Percentiles rank a stretch among this genome's conserved stretches.
phyloP scores from a whole-genome alignment of 2,113 vertebrate genomes.

The Mesocricetus auratus region DNA sequence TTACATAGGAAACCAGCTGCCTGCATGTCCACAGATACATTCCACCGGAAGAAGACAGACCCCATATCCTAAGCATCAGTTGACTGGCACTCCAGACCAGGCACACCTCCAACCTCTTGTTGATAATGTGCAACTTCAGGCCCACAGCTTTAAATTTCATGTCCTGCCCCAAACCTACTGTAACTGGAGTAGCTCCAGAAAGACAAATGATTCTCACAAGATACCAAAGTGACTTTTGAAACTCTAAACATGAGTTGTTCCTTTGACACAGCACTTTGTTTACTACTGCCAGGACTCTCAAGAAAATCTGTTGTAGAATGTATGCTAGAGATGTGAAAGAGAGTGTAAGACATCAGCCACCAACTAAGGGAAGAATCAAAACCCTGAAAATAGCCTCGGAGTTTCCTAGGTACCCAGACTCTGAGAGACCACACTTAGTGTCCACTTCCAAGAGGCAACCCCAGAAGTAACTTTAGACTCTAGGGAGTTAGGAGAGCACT shows the following conservation, averaged over 20 bases:
- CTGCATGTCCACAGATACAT: neutral
- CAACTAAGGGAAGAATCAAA: neutral
- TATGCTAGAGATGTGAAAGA: neutral
- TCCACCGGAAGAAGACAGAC: neutral
- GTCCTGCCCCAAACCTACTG: neutral
- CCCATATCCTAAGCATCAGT: neutral
- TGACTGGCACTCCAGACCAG: neutral
- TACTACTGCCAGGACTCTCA: neutral
- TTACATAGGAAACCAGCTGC: neutral
- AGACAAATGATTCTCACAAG: neutral
- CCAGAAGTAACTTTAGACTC: neutral
- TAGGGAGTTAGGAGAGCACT: neutral
- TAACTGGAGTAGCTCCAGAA: neutral
- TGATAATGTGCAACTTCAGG: neutral
- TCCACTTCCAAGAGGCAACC: neutral
- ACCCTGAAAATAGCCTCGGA: constrained; percentile 15
- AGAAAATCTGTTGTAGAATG: neutral
- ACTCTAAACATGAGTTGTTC: neutral
- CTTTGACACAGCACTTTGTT: too few relatives aligned
- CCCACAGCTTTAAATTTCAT: neutral
- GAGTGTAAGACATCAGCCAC: constrained; percentile 1
- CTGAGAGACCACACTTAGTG: neutral
- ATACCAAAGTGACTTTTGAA: constrained; percentile 7
- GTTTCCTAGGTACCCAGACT: neutral
- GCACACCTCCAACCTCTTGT: neutral